Percentiles rank a stretch among this genome's conserved stretches.
phyloP scores from a whole-genome alignment of 2,113 vertebrate genomes.

The Dromaius novaehollandiae region DNA sequence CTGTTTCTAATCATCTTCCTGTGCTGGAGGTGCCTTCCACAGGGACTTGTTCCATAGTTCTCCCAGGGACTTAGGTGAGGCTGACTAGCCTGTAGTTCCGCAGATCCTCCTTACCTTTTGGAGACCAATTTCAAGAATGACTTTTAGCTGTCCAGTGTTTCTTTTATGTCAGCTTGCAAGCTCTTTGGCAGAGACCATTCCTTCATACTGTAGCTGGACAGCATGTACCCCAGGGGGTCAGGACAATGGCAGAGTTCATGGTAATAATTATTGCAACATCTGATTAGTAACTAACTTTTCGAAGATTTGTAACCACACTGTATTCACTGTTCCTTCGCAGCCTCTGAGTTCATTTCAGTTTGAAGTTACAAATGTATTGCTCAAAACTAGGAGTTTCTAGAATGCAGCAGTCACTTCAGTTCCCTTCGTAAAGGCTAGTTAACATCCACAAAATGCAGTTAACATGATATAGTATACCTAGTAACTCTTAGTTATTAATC shows the following conservation, averaged over 20 bases:
- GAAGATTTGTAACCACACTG: background rate
- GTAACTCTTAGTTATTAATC: background rate
- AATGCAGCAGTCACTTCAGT: background rate
- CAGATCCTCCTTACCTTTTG: background rate
- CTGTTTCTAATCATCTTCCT: background rate
- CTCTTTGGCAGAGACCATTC: background rate
- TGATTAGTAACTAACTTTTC: background rate
- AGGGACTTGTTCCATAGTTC: background rate
- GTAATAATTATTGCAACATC: background rate
- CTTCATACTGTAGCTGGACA: background rate
- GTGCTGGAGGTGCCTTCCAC: background rate
- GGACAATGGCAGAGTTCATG: background rate
- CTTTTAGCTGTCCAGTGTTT: background rate
- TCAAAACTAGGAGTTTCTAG: background rate
- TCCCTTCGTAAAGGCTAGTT: background rate
- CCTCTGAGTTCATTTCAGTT: background rate
- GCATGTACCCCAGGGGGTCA: background rate
- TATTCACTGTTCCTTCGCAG: background rate
- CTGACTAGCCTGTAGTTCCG: background rate
- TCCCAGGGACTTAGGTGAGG: background rate
- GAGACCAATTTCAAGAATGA: background rate
- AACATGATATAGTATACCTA: background rate
- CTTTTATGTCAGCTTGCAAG: background rate
- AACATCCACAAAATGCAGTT: background rate
- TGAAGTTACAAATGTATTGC: background rate